phyloP scores from a whole-genome alignment of 2,797 vertebrate genomes.

The Graptemys geographica region DNA sequence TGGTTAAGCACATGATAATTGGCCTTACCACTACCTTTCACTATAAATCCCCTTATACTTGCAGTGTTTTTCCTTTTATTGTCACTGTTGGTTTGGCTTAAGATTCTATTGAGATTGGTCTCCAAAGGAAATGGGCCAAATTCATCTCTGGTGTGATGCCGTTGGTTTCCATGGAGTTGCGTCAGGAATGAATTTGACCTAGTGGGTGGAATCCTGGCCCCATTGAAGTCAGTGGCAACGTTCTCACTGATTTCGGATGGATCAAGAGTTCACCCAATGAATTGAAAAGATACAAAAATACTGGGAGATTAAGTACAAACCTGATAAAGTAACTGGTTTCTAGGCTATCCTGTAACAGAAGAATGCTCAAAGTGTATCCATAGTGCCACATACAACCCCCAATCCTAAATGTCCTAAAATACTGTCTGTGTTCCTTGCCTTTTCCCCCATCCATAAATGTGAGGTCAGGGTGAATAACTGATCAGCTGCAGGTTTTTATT shows the following conservation, averaged over 20 bases:
- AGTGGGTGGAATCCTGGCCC: not conserved
- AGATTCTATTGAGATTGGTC: not conserved
- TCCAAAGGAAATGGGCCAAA: not conserved
- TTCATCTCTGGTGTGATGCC: not conserved
- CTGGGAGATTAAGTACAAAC: not conserved
- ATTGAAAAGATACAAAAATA: not conserved
- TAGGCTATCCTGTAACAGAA: not conserved
- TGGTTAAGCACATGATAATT: slow-evolving; percentile 45
- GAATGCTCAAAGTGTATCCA: not conserved
- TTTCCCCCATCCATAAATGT: not conserved
- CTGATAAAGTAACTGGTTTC: not conserved
- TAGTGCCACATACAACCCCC: not conserved
- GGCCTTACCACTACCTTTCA: slow-evolving; percentile 19
- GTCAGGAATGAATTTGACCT: not conserved
- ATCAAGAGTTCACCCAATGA: not conserved
- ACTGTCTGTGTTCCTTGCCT: not conserved
- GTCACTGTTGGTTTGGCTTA: slow-evolving; percentile 25
- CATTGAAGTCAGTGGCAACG: not conserved
- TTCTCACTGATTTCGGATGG: not conserved
- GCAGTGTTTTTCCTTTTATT: not conserved
- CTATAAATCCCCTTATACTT: not conserved
- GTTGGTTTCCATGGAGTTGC: not conserved
- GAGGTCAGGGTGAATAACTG: rapidly evolving
- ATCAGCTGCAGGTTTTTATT: not conserved
- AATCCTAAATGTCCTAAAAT: not conserved